Evolutionary conservation across 1,140 invertebrate genomes (phyloP), one percentile per base, ranked within the genome.

Genomic region (Drosophila tani): DNA sequence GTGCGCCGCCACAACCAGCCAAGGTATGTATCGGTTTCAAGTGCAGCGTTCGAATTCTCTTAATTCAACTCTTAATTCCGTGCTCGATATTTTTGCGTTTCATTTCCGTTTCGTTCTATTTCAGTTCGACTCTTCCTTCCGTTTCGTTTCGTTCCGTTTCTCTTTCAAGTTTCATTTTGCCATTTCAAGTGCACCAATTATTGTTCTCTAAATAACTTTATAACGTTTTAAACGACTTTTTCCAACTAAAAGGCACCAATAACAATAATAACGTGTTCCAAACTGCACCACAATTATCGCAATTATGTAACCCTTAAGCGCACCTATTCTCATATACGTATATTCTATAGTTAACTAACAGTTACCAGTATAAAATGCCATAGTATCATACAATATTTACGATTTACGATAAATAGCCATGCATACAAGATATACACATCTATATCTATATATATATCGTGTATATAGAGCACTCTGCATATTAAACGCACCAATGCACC

Each of bases 1-100:
- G 86, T 90, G 59, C 85, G 70, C 95, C 95, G 94, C 94, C 95
- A 92, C 53, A 56, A 19, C 93, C 92, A 92, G 95, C 95, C 94
- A 96, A 96, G 95, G 95, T 96, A 95, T 95, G 95, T 96, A 96
- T 95, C 94, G 93, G 93, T 93, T 94, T 92, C 90, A 78, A 81
- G 55, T 67, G 67, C 76, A 86, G 87, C 82, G 74, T 79, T 84
- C 53, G 79, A 63, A 47, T 76, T 78, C 19, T 69, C n/a, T n/a
- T n/a, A n/a, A n/a, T n/a, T n/a, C 50, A 19, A 15, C 57, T 68
- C 29, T 59, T 56, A 15, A 41, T 45, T 62, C 58, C 11, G n/a
- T 49, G 56, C 51, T 41, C 2, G 41, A 32, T 57, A 50, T 46
- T 2, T 24, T 47, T 17, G 8, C 32, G 32, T 32, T 41, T 45